Evolutionary conservation across 2,797 vertebrate species (phyloP), one percentile per base, ranked within the genome.

Genomic region (Syngnathus rostellatus): DNA sequence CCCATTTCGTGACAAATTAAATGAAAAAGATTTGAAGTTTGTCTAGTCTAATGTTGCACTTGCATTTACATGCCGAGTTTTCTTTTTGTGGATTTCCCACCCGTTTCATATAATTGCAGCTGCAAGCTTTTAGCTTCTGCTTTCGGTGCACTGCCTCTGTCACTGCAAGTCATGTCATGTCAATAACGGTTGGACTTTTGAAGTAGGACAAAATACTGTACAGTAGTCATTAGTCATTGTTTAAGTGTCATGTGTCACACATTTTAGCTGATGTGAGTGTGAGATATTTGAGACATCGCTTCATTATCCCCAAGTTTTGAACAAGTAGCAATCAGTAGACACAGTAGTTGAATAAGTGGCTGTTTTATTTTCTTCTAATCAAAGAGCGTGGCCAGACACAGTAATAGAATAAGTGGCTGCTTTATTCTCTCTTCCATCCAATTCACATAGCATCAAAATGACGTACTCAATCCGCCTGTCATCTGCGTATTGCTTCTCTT

Each of bases 31-130:
- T 12, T 7, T 57, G 25, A 31, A 50, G 48, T 50, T 12, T 16
- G 21, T 25, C 11, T 55, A 6, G 53, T 31, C 38, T 19, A 7
- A 37, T 5, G 83, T 84, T 85, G 80, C 79, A 85, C 46, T 66
- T 17, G 70, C 67, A 86, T 85, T 85, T 85, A 81, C 82, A 84
- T 70, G 2, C 40, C 70, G 67, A 53, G 23, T 72, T 21, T 57
- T 1, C 31, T 19, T 21, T 14, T 31, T n/a, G 55, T 64, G 25
- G 16, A 14, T 37, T 59, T 25, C 21, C 43, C 6, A 31, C 23
- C 25, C 25, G 5, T 25, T 54, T 12, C 10, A 12, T 23, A 53
- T 23, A 12, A 53, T 53, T 8, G 21, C 19, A 54, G 10, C 53
- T 12, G 25, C 23, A 55, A 55, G 43, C 11, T 12, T 45, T 45